Conservation (phyloP, 2,113 vertebrate genomes). For the Macrotis lagotis region DNA sequence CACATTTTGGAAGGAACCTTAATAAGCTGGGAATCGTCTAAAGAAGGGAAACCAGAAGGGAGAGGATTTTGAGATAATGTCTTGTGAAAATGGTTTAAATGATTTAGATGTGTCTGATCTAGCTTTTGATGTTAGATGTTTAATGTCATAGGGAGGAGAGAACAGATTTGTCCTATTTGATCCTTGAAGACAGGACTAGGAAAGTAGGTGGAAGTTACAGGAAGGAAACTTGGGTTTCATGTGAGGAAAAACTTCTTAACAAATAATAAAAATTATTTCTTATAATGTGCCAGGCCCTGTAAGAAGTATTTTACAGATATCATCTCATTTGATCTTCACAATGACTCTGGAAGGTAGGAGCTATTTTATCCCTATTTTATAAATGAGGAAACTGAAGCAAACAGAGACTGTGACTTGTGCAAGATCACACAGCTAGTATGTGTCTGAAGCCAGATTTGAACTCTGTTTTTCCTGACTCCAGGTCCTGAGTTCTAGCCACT, state of each 20-base stretch:
- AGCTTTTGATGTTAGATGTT: not conserved
- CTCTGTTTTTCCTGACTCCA: not conserved
- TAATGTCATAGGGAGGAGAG: not conserved
- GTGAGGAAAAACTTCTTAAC: not conserved
- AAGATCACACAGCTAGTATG: not conserved
- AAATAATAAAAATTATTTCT: not conserved
- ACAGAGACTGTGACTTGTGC: not conserved
- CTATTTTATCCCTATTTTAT: not conserved
- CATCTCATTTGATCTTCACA: not conserved
- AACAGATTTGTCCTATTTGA: not conserved
- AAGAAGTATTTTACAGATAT: not conserved
- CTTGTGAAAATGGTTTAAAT: not conserved
- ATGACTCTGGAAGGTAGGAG: not conserved
- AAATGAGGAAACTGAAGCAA: not conserved
- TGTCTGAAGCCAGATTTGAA: not conserved
- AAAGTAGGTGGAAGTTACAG: not conserved
- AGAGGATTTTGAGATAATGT: not conserved
- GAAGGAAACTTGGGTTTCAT: not conserved
- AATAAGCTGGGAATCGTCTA: not conserved
- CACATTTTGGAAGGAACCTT: not conserved
- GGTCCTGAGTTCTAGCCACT: not conserved
- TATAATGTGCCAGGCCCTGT: not conserved
- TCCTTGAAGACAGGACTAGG: not conserved
- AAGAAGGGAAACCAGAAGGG: not conserved
- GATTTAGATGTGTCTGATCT: not conserved